phyloP scores from a whole-genome alignment of 92 coral and sea anemone species.

The Parazoanthus swiftii region DNA sequence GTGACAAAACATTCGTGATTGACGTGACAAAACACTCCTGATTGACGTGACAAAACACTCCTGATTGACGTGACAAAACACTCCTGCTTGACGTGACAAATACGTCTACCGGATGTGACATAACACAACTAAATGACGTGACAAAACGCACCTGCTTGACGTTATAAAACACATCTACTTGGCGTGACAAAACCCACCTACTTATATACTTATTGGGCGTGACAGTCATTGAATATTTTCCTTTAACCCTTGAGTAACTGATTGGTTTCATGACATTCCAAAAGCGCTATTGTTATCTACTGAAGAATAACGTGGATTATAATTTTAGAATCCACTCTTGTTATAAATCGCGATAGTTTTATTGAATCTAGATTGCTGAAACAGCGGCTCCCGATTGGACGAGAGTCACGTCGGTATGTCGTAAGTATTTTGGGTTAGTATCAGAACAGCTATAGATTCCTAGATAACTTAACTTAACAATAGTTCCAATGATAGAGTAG shows the following conservation, averaged over 20 bases:
- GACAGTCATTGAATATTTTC: not conserved
- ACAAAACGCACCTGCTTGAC: too few species aligned
- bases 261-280: not conserved
- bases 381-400: constrained; percentile 27
- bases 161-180: too few species aligned
- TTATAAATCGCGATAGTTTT: constrained; percentile 5
- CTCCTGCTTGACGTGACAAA: too few species aligned
- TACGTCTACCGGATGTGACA: too few species aligned
- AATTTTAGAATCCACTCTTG: not conserved
- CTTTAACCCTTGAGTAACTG: not conserved
- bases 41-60: too few species aligned
- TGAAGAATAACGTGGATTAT: not conserved
- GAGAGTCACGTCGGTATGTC: constrained; percentile 11
- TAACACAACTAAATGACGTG: too few species aligned
- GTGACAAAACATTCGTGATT: too few species aligned
- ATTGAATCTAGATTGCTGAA: constrained; percentile 10
- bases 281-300: not conserved
- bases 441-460: not conserved
- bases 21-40: too few species aligned
- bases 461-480: not conserved
- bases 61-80: too few species aligned
- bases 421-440: constrained; percentile 19
- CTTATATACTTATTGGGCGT: not conserved
- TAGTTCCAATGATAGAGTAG: not conserved
- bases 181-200: too few species aligned